A percentile compares a stretch with the other conserved stretches of the same genome.
These are phyloP conservation scores for Lagenorhynchus albirostris DNA, from an alignment of 2,113 vertebrate genomes.

Conservation along the genomic window DNA sequence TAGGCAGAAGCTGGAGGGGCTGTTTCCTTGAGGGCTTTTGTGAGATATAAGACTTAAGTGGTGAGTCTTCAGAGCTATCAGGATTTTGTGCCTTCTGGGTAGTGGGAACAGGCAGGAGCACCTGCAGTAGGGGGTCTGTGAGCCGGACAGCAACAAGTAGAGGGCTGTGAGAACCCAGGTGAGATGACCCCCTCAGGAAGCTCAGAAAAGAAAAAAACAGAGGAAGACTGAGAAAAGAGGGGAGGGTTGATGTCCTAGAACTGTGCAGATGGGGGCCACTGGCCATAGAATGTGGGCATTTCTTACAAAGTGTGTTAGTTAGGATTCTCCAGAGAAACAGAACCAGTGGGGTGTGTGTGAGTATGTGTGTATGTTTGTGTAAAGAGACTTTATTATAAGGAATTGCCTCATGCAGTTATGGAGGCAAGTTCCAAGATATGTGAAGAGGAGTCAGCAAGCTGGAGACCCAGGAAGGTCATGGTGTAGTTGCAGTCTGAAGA, in stretches of 20 bases:
- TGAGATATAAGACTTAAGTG: neutral
- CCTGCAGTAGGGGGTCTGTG: neutral
- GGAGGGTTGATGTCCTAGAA: neutral
- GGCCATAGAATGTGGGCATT: neutral
- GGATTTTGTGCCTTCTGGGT: neutral
- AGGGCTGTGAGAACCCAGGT: neutral
- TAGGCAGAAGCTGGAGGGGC: neutral
- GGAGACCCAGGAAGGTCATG: neutral
- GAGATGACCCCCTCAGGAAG: neutral
- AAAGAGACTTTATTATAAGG: neutral
- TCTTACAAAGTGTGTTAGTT: neutral
- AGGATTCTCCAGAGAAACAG: neutral
- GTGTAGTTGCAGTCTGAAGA: neutral
- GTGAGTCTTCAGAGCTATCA: neutral
- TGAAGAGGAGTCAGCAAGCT: neutral
- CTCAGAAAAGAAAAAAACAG: neutral
- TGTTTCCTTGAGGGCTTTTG: neutral
- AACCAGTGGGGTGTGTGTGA: neutral
- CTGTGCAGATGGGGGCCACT: neutral
- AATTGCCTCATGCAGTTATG: neutral
- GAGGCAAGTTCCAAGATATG: neutral
- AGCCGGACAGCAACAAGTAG: neutral
- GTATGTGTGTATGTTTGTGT: neutral
- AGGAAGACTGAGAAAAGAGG: neutral
- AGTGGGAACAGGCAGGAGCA: neutral